Evolutionary conservation across 2,797 vertebrate genomes (phyloP), one percentile per base, ranked within the genome.

Genomic region (Phoebastria nigripes): DNA sequence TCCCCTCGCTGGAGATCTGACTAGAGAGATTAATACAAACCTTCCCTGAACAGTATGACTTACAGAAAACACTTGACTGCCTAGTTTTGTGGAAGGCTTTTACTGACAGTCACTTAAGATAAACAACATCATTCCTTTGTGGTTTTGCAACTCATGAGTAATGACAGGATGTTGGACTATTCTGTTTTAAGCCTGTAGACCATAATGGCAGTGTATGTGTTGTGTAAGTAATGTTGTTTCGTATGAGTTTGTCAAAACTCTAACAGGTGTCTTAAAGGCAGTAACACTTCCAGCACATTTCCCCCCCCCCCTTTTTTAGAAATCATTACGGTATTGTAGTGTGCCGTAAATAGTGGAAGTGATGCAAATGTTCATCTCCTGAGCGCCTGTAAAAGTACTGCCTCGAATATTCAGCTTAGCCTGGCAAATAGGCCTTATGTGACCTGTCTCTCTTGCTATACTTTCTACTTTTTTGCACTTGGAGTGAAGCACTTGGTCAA

Each of bases 131-230:
- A 46, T 89, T 95, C 63, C 44, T 35, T 22, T 54, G 74, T 71
- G 63, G 56, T 91, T 97, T 95, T 93, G 81, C 59, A 92, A 16
- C 58, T 90, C 16, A 4, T 59, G 71, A 92, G 52, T 67, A 87
- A 55, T 89, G 80, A 42, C 41, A 56, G 0, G 1, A 46, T 61
- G 35, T 77, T 84, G 81, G 71, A 56, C 26, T 87, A 11, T 37
- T 89, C 58, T 82, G 14, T 49, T 92, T 46, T 26, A 89, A 92
- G 55, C 11, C 41, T 89, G 79, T 52, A 47, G 58, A 59, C 44
- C 25, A 2, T 84, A 73, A 63, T 35, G 55, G n/a, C 84, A 73
- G 28, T 11, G 47, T 67, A 8, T 49, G 42, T 0, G 0, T 70
- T 84, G 21, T 80, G 66, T 61, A 44, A 86, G 59, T 66, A 12